Percentiles rank a stretch among this genome's conserved stretches.
phyloP scores from a whole-genome alignment of 2,113 vertebrate species.

The Shinisaurus crocodilurus region DNA sequence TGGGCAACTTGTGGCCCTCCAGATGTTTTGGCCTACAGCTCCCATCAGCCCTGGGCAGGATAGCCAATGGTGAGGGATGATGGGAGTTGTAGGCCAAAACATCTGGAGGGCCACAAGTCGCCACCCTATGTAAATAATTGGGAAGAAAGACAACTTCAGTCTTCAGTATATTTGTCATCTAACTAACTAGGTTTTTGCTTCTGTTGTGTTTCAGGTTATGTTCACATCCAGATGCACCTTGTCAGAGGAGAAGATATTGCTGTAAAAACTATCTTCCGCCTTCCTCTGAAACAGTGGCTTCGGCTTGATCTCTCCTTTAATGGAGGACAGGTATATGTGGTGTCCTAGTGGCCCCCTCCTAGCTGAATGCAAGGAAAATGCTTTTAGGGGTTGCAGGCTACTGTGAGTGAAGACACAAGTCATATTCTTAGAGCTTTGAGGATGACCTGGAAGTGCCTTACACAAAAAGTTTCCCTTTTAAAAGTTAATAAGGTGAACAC shows the following conservation, averaged over 20 bases:
- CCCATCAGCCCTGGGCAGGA: too few species aligned
- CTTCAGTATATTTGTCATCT: slow-evolving; percentile 22
- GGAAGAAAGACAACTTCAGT: not conserved
- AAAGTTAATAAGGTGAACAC: not conserved
- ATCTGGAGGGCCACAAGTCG: too few species aligned
- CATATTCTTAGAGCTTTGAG: not conserved
- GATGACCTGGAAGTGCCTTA: not conserved
- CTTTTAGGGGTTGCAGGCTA: not conserved
- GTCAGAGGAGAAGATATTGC: slow-evolving; percentile 82
- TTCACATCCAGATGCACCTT: slow-evolving; percentile 88
- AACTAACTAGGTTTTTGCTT: slow-evolving; percentile 14
- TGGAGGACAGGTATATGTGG: slow-evolving; percentile 80
- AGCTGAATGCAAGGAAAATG: not conserved
- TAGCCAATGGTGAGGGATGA: too few species aligned
- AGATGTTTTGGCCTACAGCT: too few species aligned
- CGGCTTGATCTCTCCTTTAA: slow-evolving; percentile 85
- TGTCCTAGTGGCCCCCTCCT: not conserved
- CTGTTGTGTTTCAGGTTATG: slow-evolving; percentile 74
- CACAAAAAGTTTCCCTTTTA: not conserved
- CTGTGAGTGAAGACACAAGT: not conserved
- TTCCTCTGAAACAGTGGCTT: slow-evolving; percentile 88
- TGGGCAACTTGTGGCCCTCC: too few species aligned
- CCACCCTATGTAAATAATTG: not conserved
- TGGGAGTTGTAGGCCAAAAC: too few species aligned
- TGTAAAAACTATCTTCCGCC: slow-evolving; percentile 74